Evolutionary conservation across 53 echinoderm and acorn worm species (phyloP).

Genomic region (Stichopus horrens): DNA sequence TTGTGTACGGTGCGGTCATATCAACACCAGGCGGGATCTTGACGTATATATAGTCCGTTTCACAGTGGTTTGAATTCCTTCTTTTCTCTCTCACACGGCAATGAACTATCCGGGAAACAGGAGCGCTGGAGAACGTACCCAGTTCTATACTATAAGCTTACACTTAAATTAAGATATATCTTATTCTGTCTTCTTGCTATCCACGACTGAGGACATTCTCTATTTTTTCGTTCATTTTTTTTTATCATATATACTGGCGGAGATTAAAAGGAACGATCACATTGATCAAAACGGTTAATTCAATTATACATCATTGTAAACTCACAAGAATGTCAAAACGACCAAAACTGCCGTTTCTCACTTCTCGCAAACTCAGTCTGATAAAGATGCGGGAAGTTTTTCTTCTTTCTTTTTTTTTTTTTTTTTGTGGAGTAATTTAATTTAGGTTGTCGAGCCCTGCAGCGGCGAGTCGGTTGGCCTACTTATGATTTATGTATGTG

Average conservation of each 20-base stretch:
- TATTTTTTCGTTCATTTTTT: background rate
- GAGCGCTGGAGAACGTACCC: too few species aligned
- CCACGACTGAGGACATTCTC: background rate
- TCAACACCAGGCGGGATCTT: too few species aligned
- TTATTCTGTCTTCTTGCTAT: too few species aligned
- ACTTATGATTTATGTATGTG: constrained; percentile 9
- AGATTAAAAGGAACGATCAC: constrained; percentile 4
- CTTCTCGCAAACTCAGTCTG: constrained; percentile 11
- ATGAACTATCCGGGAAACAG: too few species aligned
- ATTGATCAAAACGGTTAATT: background rate
- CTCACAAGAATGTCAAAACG: constrained; percentile 32
- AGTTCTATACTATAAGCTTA: too few species aligned
- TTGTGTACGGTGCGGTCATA: too few species aligned
- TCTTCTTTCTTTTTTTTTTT: too few species aligned
- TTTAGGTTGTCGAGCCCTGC: constrained; percentile 21
- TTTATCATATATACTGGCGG: background rate
- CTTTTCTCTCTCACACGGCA: too few species aligned
- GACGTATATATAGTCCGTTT: too few species aligned
- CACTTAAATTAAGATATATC: too few species aligned
- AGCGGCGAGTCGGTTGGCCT: constrained; percentile 36
- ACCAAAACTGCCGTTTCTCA: constrained; percentile 6
- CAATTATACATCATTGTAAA: constrained; percentile 17
- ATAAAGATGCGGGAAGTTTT: background rate
- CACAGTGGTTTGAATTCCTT: too few species aligned
- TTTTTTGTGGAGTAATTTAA: constrained; percentile 31